Evolutionary conservation across 1,140 invertebrate genomes (phyloP), one percentile per base, ranked within the genome.

Genomic region (Trichonephila clavipes): DNA sequence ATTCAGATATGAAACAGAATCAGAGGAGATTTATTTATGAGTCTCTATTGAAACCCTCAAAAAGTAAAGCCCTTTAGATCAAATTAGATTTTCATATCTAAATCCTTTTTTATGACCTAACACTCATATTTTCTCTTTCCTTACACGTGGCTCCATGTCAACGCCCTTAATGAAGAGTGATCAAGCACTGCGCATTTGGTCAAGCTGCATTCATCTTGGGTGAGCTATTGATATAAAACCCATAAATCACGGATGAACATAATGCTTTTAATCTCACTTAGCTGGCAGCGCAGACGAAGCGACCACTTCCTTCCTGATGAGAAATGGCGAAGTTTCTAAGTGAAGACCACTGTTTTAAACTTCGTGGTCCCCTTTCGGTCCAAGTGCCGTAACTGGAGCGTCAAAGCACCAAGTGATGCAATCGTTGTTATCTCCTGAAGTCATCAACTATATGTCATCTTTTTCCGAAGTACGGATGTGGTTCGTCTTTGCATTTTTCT

Each of bases 311-410:
- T 85, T 85, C 82, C 44, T 58, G 82, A 85, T 58, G 44, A 24
- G 24, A 51, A 51, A 51, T 51, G 51, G 2, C 7, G 51, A 85
- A 51, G 24, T 28, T 12, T 51, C 12, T 44, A 8, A 18, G 82
- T 24, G 58, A 24, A 59, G 82, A 51, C 82, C 58, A 28, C 16
- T 85, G 44, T 28, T 28, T 77, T 51, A 51, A 51, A 51, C 51
- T 51, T 51, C 51, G 62, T 19, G 62, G 18, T 77, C 72, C 72
- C 82, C 82, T 83, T 83, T 89, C 64, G 88, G 88, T 89, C 88
- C 58, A 90, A 90, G 89, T 59, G 72, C 89, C 59, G 69, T 90
- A 90, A 90, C 89, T 90, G 59, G 89, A 90, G 89, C 89, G 89
- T 72, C 88, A 77, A 82, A 40, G 8, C 34, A 82, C 58, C 72